Conservation (phyloP, 2,113 vertebrate species). For the Neodon shergylaensis region DNA sequence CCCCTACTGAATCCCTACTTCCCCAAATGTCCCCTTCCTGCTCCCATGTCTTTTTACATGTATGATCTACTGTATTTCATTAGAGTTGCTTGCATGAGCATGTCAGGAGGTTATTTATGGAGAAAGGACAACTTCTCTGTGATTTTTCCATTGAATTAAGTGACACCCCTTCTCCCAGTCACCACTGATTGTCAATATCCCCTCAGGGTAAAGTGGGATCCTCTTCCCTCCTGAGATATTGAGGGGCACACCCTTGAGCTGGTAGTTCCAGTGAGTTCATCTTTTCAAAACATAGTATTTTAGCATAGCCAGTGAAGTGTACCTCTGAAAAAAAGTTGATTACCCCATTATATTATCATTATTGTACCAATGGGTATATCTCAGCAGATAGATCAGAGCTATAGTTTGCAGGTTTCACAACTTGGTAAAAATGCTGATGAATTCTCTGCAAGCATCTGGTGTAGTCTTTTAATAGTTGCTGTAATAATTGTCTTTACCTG, state of each 20-base stretch:
- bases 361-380: not conserved
- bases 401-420: not conserved
- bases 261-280: not conserved
- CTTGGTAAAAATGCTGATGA: not conserved
- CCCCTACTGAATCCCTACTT: not conserved
- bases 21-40: not conserved
- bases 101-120: not conserved
- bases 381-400: not conserved
- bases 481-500: not conserved
- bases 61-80: not conserved
- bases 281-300: not conserved
- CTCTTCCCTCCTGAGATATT: not conserved
- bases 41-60: not conserved
- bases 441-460: not conserved
- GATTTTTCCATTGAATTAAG: not conserved
- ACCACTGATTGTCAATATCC: not conserved
- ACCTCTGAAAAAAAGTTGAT: not conserved
- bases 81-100: not conserved
- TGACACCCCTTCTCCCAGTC: no score
- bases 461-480: not conserved
- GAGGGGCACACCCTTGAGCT: not conserved
- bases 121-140: not conserved
- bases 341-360: not conserved
- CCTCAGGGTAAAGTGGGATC: not conserved
- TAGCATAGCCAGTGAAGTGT: not conserved